Evolutionary conservation across 2,888 invertebrate species (phyloP), one percentile per base, ranked within the genome.

Genomic region (Alloplasta piceator): DNA sequence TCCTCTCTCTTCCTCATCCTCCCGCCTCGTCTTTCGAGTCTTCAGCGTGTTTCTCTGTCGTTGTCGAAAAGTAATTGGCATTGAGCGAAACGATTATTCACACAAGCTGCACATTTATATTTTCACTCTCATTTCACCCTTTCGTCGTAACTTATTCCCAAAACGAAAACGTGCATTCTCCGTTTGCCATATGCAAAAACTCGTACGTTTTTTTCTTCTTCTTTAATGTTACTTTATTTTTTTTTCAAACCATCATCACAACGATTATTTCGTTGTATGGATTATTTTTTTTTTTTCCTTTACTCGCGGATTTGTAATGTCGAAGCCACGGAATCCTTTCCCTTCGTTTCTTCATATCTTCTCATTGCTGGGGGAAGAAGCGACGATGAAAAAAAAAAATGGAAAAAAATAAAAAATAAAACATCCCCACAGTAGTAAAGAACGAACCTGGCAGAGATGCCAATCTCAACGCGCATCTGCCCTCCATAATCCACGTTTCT

Each of bases 401-500:
- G 14, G 14, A 14, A 52, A 52, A 52, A 52, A 52, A 12, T 14
- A 12, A 52, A n/a, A 5, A 52, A 52, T 6, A 52, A 52, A 14
- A n/a, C 52, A 52, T 14, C 14, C 52, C 6, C 52, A 52, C 12
- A 52, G 52, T 52, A 52, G 52, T 52, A 52, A 52, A 52, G 52
- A 52, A 14, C 12, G 16, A 52, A 7, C 52, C 52, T 5, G 52
- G 52, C 12, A 26, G 14, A 52, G 52, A 52, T 52, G 52, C 14
- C 16, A 52, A 52, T 52, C 52, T 52, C 12, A 6, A 7, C 52
- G 52, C 52, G 52, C 52, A 52, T 52, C 52, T 52, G 52, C 52
- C 52, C 52, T 52, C 52, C 14, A 52, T 52, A 52, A 52, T 52
- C 52, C 52, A 14, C 12, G 14, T 52, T 52, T 12, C 52, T 52